These are phyloP conservation scores for Sminthurides bifidus DNA, from an alignment of 1,140 invertebrate genomes.

Conservation along the genomic window DNA sequence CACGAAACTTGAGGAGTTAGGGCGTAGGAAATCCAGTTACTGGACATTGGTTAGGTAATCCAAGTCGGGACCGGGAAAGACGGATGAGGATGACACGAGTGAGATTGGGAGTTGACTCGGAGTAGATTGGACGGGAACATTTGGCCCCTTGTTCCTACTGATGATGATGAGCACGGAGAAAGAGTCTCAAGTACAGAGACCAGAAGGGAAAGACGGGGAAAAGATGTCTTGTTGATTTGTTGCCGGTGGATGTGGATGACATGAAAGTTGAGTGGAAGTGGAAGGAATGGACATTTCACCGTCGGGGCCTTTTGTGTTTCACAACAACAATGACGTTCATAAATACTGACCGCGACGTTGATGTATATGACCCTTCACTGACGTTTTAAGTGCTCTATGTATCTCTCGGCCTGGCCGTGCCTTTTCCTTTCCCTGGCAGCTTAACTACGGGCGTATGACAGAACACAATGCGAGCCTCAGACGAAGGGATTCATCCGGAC, in stretches of 20 bases:
- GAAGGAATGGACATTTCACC: slow-evolving; percentile 14
- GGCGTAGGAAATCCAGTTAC: too few species aligned
- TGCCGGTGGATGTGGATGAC: slow-evolving; percentile 16
- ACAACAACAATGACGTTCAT: slow-evolving; percentile 25
- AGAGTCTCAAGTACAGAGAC: background rate
- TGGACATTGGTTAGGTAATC: too few species aligned
- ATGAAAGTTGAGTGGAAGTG: slow-evolving; percentile 16
- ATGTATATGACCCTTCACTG: slow-evolving; percentile 26
- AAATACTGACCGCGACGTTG: slow-evolving; percentile 24
- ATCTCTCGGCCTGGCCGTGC: slow-evolving; percentile 7
- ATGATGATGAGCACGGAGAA: too few species aligned
- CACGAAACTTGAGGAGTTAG: too few species aligned
- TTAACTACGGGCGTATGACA: background rate
- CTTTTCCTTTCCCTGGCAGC: background rate
- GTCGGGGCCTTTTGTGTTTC: slow-evolving; percentile 22
- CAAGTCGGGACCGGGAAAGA: too few species aligned
- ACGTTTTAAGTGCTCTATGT: slow-evolving; percentile 22
- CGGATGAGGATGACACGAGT: too few species aligned
- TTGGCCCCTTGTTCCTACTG: too few species aligned
- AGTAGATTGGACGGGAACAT: too few species aligned
- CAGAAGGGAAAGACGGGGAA: slow-evolving; percentile 1
- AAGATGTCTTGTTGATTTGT: slow-evolving; percentile 15
- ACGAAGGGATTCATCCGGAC: too few species aligned
- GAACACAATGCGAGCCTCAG: too few species aligned
- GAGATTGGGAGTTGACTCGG: too few species aligned